Conservation (phyloP, 2,113 vertebrate species). For the Macrotis lagotis region DNA sequence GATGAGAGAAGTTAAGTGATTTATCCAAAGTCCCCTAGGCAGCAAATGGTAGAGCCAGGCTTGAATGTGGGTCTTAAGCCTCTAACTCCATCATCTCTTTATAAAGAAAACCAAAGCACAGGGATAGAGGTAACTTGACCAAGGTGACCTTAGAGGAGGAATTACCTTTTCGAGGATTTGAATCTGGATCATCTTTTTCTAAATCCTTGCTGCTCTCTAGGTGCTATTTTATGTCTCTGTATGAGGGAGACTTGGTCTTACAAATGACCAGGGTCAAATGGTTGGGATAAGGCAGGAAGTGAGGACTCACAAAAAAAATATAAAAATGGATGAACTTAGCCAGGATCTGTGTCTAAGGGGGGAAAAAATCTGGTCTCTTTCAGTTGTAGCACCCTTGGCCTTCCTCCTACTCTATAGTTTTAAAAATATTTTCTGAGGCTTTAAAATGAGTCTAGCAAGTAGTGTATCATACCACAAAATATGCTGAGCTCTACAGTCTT, state of each 20-base stretch:
- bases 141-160: neutral
- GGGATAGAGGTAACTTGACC: neutral
- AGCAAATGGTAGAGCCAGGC: neutral
- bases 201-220: neutral
- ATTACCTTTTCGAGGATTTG: neutral
- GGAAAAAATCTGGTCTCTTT: neutral
- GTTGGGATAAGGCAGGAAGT: neutral
- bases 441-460: neutral
- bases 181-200: neutral
- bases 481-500: neutral
- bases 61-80: neutral
- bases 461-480: neutral
- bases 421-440: neutral
- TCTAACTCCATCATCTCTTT: neutral
- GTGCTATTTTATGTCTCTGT: neutral
- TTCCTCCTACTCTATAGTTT: neutral
- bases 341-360: neutral
- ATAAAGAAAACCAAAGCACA: neutral
- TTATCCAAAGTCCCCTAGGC: neutral
- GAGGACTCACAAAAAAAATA: neutral
- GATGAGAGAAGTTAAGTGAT: neutral
- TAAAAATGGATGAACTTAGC: neutral
- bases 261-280: neutral
- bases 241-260: neutral
- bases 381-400: neutral